Conservation (phyloP, 1,140 invertebrate species). For the Eulimnadia texana region DNA sequence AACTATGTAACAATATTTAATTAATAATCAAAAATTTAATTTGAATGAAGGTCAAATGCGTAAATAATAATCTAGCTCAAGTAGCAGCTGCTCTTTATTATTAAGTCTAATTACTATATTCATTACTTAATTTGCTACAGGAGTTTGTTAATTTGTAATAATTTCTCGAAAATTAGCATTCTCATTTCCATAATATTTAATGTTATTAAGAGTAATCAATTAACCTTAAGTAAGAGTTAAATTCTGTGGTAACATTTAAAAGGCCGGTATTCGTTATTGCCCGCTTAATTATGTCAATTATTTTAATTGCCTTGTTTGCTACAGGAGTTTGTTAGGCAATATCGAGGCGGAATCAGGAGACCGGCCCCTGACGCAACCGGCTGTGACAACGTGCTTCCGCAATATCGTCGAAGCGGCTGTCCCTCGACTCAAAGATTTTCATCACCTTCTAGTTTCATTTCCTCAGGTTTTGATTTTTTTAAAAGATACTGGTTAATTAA, state of each 20-base stretch:
- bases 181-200: too few relatives aligned
- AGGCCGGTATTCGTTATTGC: neutral
- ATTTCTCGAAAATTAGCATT: too few relatives aligned
- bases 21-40: too few relatives aligned
- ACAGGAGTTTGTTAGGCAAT: neutral
- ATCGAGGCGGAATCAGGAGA: conserved; percentile 25
- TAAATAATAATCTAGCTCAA: too few relatives aligned
- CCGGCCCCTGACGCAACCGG: conserved; percentile 26
- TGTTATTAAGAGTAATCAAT: too few relatives aligned
- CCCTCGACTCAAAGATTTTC: conserved; percentile 52
- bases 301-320: too few relatives aligned
- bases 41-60: too few relatives aligned
- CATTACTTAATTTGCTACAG: too few relatives aligned
- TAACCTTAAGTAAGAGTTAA: too few relatives aligned
- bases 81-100: too few relatives aligned
- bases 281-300: neutral
- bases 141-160: too few relatives aligned
- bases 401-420: conserved; percentile 44
- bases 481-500: neutral
- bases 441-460: conserved; percentile 33
- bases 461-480: neutral
- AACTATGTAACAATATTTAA: conserved; percentile 32
- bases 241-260: neutral
- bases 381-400: conserved; percentile 33
- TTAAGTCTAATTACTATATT: too few relatives aligned